These are phyloP conservation scores for Villa cingulata DNA, from an alignment of 2,888 invertebrate genomes.

Conservation along the genomic window DNA sequence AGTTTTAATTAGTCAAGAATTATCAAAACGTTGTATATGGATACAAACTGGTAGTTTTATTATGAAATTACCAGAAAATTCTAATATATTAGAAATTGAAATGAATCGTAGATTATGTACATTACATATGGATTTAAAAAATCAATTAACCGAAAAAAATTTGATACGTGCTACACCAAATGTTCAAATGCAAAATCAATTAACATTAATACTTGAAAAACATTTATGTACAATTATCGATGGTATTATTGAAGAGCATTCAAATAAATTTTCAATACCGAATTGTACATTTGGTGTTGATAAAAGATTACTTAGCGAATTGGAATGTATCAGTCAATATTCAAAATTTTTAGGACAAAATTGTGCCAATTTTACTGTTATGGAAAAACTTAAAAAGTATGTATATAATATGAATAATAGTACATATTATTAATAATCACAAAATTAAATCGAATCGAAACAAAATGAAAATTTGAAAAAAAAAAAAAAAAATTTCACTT, in stretches of 20 bases:
- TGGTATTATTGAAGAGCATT: constrained; percentile 53
- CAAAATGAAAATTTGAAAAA: too few relatives aligned
- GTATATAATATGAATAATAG: not conserved
- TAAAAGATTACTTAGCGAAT: constrained; percentile 56
- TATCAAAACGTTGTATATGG: constrained; percentile 69
- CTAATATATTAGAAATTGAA: constrained; percentile 47
- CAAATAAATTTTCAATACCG: constrained; percentile 42
- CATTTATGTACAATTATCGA: constrained; percentile 56
- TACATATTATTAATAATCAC: not conserved
- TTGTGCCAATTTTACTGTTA: constrained; percentile 33
- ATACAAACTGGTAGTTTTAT: constrained; percentile 51
- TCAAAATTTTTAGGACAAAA: constrained; percentile 54
- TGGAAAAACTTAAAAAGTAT: constrained; percentile 29
- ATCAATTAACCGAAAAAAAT: constrained; percentile 59
- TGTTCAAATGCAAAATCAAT: constrained; percentile 30
- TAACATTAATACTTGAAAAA: constrained; percentile 46
- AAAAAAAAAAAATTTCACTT: too few relatives aligned
- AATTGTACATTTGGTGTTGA: constrained; percentile 56
- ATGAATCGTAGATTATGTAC: constrained; percentile 53
- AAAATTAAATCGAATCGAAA: too few relatives aligned
- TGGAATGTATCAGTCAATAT: constrained; percentile 52
- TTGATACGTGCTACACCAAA: constrained; percentile 45
- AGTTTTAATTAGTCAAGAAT: constrained; percentile 63
- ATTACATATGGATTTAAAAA: constrained; percentile 59
- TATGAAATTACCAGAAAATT: constrained; percentile 38